phyloP scores from a whole-genome alignment of 2,113 vertebrate genomes.

The Triplophysa dalaica region DNA sequence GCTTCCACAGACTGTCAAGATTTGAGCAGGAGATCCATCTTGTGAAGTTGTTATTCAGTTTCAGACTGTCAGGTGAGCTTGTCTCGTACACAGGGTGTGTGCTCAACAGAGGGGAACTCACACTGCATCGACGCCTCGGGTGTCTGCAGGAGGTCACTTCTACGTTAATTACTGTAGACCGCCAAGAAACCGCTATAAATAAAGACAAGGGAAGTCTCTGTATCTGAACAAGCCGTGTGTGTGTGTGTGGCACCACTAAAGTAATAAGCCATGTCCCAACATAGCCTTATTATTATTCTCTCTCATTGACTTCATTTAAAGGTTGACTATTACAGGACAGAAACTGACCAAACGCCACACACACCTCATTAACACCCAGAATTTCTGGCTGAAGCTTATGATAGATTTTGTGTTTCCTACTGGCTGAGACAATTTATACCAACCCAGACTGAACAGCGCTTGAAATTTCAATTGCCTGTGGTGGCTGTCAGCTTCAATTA shows the following conservation, averaged over 20 bases:
- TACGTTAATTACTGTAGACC: conserved; percentile 60
- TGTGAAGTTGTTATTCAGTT: background rate
- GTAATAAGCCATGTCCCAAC: conserved; percentile 38
- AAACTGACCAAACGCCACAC: background rate
- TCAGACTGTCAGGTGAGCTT: background rate
- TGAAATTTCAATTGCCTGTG: conserved; percentile 45
- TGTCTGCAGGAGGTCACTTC: conserved; percentile 55
- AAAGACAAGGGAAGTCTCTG: conserved; percentile 20
- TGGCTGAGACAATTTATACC: background rate
- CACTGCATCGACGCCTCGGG: background rate
- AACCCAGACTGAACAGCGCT: background rate
- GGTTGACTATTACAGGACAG: background rate
- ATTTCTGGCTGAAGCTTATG: background rate
- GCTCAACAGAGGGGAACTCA: background rate
- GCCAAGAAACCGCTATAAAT: conserved; percentile 31
- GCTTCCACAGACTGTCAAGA: background rate
- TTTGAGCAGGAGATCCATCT: background rate
- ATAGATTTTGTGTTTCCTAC: no score
- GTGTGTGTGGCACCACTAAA: conserved; percentile 11
- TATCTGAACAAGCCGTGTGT: background rate
- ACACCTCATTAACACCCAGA: no score
- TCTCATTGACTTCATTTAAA: conserved; percentile 30
- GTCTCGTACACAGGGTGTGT: background rate
- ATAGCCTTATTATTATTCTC: conserved; percentile 23
- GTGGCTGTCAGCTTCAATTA: conserved; percentile 39